Evolutionary conservation across 2,888 invertebrate genomes (phyloP).

Genomic region (Tipula unca): DNA sequence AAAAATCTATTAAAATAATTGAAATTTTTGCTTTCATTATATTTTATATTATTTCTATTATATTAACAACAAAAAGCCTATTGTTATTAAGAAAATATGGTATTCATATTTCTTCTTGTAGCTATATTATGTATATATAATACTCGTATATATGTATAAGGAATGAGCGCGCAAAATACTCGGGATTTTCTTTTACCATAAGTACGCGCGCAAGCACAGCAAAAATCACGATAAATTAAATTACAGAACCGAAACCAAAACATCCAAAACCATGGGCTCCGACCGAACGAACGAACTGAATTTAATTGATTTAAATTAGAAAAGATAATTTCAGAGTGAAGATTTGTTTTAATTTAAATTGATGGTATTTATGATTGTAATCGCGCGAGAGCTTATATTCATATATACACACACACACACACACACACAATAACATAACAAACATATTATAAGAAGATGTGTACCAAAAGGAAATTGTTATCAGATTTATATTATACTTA

Average conservation of each 20-base stretch:
- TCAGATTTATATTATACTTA: neutral
- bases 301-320: conserved; percentile 2
- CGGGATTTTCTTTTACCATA: neutral
- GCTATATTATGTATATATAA: neutral
- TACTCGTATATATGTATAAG: neutral
- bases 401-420: neutral
- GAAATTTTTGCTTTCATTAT: neutral
- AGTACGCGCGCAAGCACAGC: neutral
- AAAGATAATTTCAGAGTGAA: neutral
- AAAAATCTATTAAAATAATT: conserved; percentile 8
- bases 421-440: neutral
- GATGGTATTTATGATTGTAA: neutral
- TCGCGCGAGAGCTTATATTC: neutral
- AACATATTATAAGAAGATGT: neutral
- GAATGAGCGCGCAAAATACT: neutral
- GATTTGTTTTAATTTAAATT: conserved; percentile 14
- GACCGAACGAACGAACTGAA: neutral
- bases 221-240: neutral
- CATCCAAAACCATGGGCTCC: neutral
- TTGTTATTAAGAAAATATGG: conserved; percentile 8
- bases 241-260: neutral
- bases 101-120: neutral
- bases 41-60: neutral
- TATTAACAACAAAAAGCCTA: neutral
- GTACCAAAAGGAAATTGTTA: neutral